Percentiles rank a stretch among this genome's conserved stretches.
Conservation (phyloP, 2,888 invertebrate genomes). For the Ormyrus labotus region DNA sequence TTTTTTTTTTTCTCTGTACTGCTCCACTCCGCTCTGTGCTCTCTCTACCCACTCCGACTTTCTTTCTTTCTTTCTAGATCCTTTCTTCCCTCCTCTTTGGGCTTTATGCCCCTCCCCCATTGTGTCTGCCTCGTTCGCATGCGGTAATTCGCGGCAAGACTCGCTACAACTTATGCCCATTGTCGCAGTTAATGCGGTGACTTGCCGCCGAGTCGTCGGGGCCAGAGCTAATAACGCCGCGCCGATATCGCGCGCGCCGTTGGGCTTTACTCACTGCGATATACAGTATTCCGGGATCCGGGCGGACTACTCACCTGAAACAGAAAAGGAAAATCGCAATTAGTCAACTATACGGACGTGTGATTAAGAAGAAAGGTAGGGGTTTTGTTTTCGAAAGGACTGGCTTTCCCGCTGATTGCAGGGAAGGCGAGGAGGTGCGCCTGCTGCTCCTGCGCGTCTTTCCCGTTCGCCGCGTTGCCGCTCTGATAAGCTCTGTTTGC, state of each 20-base stretch:
- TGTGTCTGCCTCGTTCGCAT: constrained; percentile 46
- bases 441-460: neutral
- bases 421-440: constrained; percentile 3
- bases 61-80: constrained; percentile 31
- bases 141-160: constrained; percentile 46
- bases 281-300: too few relatives aligned
- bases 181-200: constrained; percentile 49
- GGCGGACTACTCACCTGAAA: constrained; percentile 45
- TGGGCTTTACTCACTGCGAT: too few relatives aligned
- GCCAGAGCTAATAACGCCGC: constrained; percentile 42
- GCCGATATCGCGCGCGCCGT: neutral
- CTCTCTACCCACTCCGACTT: constrained; percentile 35
- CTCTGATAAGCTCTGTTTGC: constrained; percentile 55
- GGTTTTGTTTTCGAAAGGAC: constrained; percentile 35
- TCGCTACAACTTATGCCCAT: constrained; percentile 40
- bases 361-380: neutral
- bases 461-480: constrained; percentile 29
- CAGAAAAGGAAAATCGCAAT: constrained; percentile 35
- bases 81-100: constrained; percentile 32
- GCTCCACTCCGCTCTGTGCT: constrained; percentile 2
- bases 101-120: constrained; percentile 33
- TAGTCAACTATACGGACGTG: neutral
- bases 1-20: neutral
- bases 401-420: constrained; percentile 50
- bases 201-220: constrained; percentile 13